Conservation (phyloP, 2,113 vertebrate genomes). For the Gymnorhina tibicen region DNA sequence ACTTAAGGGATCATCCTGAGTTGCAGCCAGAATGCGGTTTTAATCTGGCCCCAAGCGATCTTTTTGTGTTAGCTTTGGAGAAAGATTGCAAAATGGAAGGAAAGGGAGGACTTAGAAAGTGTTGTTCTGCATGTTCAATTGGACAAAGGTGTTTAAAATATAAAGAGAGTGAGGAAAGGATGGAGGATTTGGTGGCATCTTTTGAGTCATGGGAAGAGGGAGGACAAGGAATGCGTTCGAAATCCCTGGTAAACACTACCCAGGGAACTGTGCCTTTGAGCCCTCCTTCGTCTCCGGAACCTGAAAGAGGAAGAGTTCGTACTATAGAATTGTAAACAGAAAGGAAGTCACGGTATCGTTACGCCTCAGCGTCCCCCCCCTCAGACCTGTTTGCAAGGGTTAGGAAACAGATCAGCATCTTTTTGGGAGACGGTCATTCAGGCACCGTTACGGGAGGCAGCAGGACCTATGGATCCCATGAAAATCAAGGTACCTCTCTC, state of each 20-base stretch:
- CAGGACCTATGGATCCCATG: not conserved
- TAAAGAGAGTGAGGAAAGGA: no score
- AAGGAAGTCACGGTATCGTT: not conserved
- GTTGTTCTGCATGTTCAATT: no score
- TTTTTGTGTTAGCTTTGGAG: no score
- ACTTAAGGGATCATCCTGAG: no score
- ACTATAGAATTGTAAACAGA: not conserved
- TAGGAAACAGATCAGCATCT: not conserved
- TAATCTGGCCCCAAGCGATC: no score
- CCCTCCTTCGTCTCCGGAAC: not conserved
- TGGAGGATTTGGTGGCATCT: no score
- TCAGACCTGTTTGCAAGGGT: not conserved
- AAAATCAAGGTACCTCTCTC: not conserved
- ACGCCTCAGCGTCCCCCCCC: not conserved
- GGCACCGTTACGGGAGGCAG: not conserved
- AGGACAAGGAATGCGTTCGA: not conserved
- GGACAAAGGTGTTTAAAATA: no score
- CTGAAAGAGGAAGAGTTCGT: not conserved
- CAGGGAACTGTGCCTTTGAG: not conserved
- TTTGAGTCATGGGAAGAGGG: not conserved
- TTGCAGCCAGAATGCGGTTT: no score
- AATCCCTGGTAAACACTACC: not conserved
- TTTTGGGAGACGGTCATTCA: not conserved
- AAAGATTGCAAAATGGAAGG: no score
- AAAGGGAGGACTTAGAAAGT: no score